phyloP scores from a whole-genome alignment of 1,140 invertebrate genomes.

The Drosophila fuyamai region DNA sequence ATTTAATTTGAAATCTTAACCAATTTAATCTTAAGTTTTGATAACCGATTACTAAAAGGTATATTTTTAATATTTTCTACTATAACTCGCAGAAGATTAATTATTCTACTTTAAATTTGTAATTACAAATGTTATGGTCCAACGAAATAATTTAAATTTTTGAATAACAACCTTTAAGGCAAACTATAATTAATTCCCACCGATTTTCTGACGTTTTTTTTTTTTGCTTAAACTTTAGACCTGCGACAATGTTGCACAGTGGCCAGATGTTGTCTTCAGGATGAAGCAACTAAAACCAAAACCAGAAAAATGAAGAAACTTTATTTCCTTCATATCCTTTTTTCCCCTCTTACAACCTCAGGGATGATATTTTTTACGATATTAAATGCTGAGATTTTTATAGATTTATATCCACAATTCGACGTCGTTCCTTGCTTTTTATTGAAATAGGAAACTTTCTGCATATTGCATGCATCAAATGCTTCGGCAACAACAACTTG shows the following conservation, averaged over 20 bases:
- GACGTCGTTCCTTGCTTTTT: constrained; percentile 58
- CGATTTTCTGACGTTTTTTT: not conserved
- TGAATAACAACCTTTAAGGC: not conserved
- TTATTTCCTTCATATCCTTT: constrained; percentile 21
- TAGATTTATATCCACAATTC: constrained; percentile 76
- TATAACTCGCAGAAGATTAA: too few relatives aligned
- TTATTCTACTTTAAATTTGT: too few relatives aligned
- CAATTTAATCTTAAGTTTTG: too few relatives aligned
- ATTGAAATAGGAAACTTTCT: constrained; percentile 82
- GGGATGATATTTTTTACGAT: constrained; percentile 57
- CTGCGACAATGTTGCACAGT: constrained; percentile 39
- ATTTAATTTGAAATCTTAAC: too few relatives aligned
- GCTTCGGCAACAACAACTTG: constrained; percentile 56
- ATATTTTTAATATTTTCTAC: too few relatives aligned
- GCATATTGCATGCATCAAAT: constrained; percentile 82
- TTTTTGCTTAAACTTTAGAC: not conserved
- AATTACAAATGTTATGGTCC: too few relatives aligned
- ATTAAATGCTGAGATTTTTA: constrained; percentile 74
- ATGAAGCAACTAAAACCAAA: constrained; percentile 51
- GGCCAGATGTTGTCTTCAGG: constrained; percentile 42
- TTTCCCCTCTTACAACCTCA: not conserved
- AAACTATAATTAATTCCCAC: not conserved
- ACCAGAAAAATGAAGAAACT: constrained; percentile 31
- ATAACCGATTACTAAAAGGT: too few relatives aligned
- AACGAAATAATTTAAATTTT: too few relatives aligned